phyloP scores from a whole-genome alignment of 2,797 vertebrate species.

The Furcifer pardalis region DNA sequence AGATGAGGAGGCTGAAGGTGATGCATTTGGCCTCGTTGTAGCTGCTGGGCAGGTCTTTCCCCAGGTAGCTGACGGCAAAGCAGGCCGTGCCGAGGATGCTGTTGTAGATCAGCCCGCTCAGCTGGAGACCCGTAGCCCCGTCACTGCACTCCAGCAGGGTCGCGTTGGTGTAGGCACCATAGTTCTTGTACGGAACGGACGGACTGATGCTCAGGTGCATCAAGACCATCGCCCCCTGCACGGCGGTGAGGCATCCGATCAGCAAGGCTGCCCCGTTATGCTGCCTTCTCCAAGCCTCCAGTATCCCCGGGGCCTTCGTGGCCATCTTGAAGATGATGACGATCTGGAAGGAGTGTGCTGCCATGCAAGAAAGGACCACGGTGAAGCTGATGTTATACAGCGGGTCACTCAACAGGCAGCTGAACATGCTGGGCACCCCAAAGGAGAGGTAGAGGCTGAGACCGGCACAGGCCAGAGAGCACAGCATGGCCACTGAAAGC shows the following conservation, averaged over 20 bases:
- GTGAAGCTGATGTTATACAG: conserved; percentile 78
- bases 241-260: conserved; percentile 61
- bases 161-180: conserved; percentile 49
- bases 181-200: conserved; percentile 69
- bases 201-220: conserved; percentile 47
- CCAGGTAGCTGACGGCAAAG: conserved; percentile 85
- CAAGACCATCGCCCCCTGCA: conserved; percentile 70
- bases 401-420: conserved; percentile 72
- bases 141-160: conserved; percentile 76
- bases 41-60: conserved; percentile 87
- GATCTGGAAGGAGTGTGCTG: conserved; percentile 85
- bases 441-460: conserved; percentile 80
- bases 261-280: conserved; percentile 77
- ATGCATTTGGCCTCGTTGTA: conserved; percentile 89
- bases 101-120: conserved; percentile 32
- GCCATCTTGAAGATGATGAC: conserved; percentile 87
- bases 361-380: conserved; percentile 82
- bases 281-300: conserved; percentile 79
- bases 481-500: conserved; percentile 85
- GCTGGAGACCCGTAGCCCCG: conserved; percentile 49
- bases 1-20: conserved; percentile 84
- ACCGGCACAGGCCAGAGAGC: conserved; percentile 70
- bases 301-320: conserved; percentile 70
- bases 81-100: conserved; percentile 61
- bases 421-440: conserved; percentile 68